A percentile compares a stretch with the other conserved stretches of the same genome.
Conservation (phyloP, 1,140 invertebrate species). For the Hetaerina americana region DNA sequence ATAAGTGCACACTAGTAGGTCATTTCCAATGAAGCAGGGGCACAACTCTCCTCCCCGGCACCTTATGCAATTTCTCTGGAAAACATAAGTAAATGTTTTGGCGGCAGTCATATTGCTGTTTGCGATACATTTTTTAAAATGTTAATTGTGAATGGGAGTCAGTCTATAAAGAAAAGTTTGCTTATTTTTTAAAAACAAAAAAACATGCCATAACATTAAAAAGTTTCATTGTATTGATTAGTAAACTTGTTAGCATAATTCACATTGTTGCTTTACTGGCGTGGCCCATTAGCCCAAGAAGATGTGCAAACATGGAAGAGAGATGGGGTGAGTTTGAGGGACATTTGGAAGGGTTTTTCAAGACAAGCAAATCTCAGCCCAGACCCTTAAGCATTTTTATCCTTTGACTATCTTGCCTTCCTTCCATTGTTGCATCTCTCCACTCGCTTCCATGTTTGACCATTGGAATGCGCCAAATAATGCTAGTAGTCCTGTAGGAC, state of each 20-base stretch:
- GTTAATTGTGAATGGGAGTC: not conserved
- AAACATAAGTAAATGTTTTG: not conserved
- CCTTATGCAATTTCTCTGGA: not conserved
- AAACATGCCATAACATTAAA: not conserved
- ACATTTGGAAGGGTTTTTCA: not conserved
- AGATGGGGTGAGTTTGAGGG: not conserved
- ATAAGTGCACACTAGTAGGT: not conserved
- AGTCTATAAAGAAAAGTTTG: not conserved
- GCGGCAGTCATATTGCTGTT: not conserved
- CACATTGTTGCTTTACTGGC: not conserved
- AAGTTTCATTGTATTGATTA: not conserved
- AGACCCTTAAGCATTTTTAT: not conserved
- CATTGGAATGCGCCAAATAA: not conserved
- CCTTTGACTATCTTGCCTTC: not conserved
- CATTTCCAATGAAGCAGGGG: not conserved
- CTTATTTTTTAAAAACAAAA: constrained; percentile 1
- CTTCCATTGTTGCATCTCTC: too few species aligned
- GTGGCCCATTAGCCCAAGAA: not conserved
- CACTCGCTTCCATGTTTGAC: too few species aligned
- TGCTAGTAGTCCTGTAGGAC: not conserved
- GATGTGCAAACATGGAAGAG: not conserved
- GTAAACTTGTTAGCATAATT: not conserved
- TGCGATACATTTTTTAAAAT: not conserved
- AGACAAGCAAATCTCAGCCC: too few species aligned
- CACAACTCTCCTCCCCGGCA: not conserved